phyloP scores from a whole-genome alignment of 2,797 vertebrate species.

The Hydrolagus colliei region DNA sequence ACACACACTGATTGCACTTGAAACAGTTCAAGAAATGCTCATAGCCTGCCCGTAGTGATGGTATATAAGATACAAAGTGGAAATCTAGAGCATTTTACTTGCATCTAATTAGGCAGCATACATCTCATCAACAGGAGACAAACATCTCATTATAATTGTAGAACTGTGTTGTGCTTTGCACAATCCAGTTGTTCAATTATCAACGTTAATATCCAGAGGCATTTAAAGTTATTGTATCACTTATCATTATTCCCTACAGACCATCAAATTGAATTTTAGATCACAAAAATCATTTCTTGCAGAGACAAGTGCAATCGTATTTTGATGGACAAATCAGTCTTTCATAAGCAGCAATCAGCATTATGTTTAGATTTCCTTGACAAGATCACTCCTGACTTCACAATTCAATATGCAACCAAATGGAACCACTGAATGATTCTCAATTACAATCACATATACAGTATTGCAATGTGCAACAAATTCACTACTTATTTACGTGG shows the following conservation, averaged over 20 bases:
- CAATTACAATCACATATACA: too few species aligned
- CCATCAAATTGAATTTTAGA: not conserved
- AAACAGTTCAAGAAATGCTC: too few species aligned
- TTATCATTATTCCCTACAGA: too few species aligned
- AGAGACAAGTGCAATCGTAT: not conserved
- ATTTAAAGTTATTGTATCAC: too few species aligned
- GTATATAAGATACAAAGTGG: too few species aligned
- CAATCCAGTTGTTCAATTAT: not conserved
- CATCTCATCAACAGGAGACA: too few species aligned
- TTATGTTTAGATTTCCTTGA: not conserved
- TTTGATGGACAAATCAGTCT: not conserved
- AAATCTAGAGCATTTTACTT: too few species aligned
- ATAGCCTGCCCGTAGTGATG: too few species aligned
- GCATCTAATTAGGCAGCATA: too few species aligned
- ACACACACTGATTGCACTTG: too few species aligned
- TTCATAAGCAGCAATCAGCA: not conserved
- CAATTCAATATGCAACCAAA: not conserved
- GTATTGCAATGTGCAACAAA: not conserved
- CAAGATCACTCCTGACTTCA: not conserved
- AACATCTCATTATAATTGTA: not conserved
- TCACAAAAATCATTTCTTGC: not conserved
- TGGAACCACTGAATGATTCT: not conserved
- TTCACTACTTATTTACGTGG: not conserved
- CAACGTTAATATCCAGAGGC: not conserved
- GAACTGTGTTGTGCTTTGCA: not conserved